phyloP scores from a whole-genome alignment of 2,888 invertebrate genomes.

The Tholera decimalis region DNA sequence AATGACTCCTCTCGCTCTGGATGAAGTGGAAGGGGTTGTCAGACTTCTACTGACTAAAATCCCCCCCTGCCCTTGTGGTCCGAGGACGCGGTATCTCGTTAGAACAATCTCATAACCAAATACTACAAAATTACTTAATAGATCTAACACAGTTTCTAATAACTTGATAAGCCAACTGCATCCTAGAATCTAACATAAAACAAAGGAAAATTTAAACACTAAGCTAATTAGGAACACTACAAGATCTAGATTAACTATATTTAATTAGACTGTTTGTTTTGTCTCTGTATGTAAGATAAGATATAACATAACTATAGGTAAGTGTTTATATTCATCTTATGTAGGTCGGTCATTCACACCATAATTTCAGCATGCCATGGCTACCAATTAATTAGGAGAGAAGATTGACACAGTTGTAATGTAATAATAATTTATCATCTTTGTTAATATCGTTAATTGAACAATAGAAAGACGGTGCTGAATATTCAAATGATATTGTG shows the following conservation, averaged over 20 bases:
- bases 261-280: conserved; percentile 52
- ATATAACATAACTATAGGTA: conserved; percentile 8
- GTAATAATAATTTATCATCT: conserved; percentile 38
- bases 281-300: conserved; percentile 41
- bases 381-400: conserved; percentile 15
- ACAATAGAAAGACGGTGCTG: not conserved
- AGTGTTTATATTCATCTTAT: conserved; percentile 8
- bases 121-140: too few relatives aligned
- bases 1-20: too few relatives aligned
- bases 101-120: too few relatives aligned
- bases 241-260: conserved; percentile 62
- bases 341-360: conserved; percentile 43
- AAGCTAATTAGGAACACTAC: conserved; percentile 57
- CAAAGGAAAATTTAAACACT: conserved; percentile 49
- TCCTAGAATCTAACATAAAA: conserved; percentile 26
- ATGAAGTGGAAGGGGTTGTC: too few relatives aligned
- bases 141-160: too few relatives aligned
- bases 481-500: not conserved
- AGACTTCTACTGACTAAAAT: too few relatives aligned
- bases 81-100: too few relatives aligned
- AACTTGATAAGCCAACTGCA: conserved; percentile 9
- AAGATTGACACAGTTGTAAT: conserved; percentile 27
- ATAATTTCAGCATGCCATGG: conserved; percentile 4
- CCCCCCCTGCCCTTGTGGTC: too few relatives aligned
- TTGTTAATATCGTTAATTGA: conserved; percentile 27